phyloP scores from a whole-genome alignment of 1,140 invertebrate genomes.

The Drosophila teissieri region DNA sequence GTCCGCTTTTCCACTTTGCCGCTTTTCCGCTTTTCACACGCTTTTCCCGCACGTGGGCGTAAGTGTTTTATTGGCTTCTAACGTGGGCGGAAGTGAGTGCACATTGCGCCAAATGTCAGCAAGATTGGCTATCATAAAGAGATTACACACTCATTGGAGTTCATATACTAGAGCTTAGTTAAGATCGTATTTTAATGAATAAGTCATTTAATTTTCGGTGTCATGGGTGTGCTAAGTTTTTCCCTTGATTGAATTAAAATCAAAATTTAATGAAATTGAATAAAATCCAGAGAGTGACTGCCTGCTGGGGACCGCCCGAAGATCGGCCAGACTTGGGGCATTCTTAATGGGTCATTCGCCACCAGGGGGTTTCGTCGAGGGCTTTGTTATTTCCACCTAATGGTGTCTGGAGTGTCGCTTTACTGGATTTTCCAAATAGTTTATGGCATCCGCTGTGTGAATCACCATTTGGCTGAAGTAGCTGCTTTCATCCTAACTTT shows the following conservation, averaged over 20 bases:
- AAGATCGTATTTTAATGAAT: no score
- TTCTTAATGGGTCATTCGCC: constrained; percentile 32
- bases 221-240: neutral
- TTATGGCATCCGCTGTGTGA: constrained; percentile 58
- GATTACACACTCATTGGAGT: no score
- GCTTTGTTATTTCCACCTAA: constrained; percentile 24
- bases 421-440: constrained; percentile 18
- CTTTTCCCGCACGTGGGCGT: constrained; percentile 39
- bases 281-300: constrained; percentile 24
- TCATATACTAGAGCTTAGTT: no score
- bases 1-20: constrained; percentile 15
- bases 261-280: constrained; percentile 31
- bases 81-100: constrained; percentile 10
- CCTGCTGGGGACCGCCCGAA: constrained; percentile 38
- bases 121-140: no score
- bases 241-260: constrained; percentile 12
- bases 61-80: constrained; percentile 28
- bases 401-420: constrained; percentile 23
- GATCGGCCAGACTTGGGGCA: constrained; percentile 16
- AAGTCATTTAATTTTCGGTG: neutral
- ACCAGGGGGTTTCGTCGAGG: constrained; percentile 13
- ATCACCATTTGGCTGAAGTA: constrained; percentile 24
- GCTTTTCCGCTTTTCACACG: constrained; percentile 46
- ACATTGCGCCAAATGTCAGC: neutral
- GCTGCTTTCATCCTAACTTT: constrained; percentile 7